Evolutionary conservation across 30 jellyfish, hydroid and myxozoan genomes (phyloP), one percentile per base, ranked within the genome.

Genomic region (Aurelia coerulea): DNA sequence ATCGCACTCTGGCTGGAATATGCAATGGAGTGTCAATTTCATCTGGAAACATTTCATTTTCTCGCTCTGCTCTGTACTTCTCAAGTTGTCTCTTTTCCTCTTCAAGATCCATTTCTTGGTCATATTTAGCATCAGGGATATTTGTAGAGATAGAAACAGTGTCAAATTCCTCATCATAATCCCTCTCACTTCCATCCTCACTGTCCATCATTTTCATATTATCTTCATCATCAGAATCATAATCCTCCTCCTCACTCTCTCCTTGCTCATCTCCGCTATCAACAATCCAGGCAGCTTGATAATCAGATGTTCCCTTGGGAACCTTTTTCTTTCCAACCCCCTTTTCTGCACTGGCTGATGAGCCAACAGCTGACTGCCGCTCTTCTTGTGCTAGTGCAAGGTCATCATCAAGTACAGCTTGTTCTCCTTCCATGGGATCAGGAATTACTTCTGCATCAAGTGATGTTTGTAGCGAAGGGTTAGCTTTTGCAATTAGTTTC

Each of bases 41-140:
- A 85, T 94, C 99, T 2, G 99, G 99, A 68, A 94, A 94, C 94
- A 94, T 68, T 68, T 94, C 99, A 73, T 94, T 88, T 62, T 94
- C 97, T n/a, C 95, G 91, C 62, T 94, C 99, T 23, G 78, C 95
- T 83, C 96, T 68, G 86, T 88, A 89, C 58, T 82, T 94, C 88
- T 94, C 97, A 51, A 94, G 87, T 89, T 87, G 93, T 62, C 74
- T 83, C 66, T 71, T 71, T 76, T 93, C 98, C 78, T 93, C 97
- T 49, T 93, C 98, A 71, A 88, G 81, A 81, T 93, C 98, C 85
- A 93, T 81, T 42, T 83, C 75, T 29, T 88, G 96, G 79, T 93
- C 98, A 78, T 93, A 93, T 73, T 93, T 89, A 29, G 88, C 97
- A 83, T 93, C 97, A 10, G 90, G 90, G 65, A 76, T 41, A 16